Percentiles rank a stretch among this genome's conserved stretches.
Evolutionary conservation across 2,797 vertebrate genomes (phyloP).

Genomic region (Gila robusta): DNA sequence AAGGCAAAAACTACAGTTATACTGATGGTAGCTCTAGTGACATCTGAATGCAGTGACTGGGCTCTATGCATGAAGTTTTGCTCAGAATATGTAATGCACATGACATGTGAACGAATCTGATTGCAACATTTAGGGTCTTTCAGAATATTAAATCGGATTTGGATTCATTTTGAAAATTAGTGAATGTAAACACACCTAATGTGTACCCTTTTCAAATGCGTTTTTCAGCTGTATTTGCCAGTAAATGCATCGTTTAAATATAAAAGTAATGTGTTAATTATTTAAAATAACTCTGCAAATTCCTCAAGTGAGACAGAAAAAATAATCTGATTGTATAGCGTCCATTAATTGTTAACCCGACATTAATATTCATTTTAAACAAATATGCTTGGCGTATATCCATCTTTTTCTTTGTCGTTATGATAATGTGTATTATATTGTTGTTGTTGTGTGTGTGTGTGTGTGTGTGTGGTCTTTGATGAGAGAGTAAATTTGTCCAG

Average conservation of each 20-base stretch:
- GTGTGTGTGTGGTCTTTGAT: constrained; percentile 70
- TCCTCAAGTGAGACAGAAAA: neutral
- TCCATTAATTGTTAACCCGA: neutral
- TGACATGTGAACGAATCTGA: neutral
- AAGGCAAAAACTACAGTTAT: neutral
- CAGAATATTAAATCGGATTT: neutral
- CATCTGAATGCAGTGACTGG: neutral
- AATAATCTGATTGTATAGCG: neutral
- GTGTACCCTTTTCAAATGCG: neutral
- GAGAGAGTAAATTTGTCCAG: constrained; percentile 96
- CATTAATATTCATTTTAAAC: neutral
- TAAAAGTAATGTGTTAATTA: neutral
- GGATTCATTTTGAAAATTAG: neutral
- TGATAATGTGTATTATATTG: constrained; percentile 64
- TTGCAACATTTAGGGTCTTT: neutral
- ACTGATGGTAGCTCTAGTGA: neutral
- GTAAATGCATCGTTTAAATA: neutral
- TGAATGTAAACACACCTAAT: neutral
- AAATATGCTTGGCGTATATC: constrained; percentile 55
- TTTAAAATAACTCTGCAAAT: neutral
- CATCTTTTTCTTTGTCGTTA: constrained; percentile 55
- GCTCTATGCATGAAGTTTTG: neutral
- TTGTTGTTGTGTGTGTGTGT: constrained; percentile 55
- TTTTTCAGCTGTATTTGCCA: neutral
- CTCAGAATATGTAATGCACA: neutral